Percentiles rank a stretch among this genome's conserved stretches.
These are phyloP conservation scores for Thunnus maccoyii DNA, from an alignment of 2,113 vertebrate species.

Conservation along the genomic window DNA sequence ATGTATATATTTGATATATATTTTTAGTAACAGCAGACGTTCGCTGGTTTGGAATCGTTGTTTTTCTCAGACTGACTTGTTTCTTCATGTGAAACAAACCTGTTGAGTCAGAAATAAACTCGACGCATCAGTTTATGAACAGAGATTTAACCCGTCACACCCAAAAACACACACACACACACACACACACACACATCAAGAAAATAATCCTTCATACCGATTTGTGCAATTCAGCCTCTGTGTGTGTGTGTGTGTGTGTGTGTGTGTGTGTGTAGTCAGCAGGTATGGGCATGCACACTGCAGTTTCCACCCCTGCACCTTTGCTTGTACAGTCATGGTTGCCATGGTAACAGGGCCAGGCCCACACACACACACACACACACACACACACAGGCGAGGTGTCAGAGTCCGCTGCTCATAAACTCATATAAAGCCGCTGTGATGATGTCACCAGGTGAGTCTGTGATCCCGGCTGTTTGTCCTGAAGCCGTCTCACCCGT, in stretches of 20 bases:
- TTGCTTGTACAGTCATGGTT: constrained; percentile 36
- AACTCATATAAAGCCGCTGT: constrained; percentile 19
- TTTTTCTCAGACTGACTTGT: too few species aligned
- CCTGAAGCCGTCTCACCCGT: constrained; percentile 21
- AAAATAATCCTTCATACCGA: not conserved
- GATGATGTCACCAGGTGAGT: constrained; percentile 58
- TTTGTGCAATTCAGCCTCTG: not conserved
- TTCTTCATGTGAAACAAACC: too few species aligned
- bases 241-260: too few species aligned
- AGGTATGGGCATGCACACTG: constrained; percentile 45
- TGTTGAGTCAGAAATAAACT: too few species aligned
- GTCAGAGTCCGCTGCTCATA: constrained; percentile 62
- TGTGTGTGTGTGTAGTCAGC: constrained; percentile 13
- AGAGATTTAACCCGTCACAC: too few species aligned
- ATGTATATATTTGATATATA: too few species aligned
- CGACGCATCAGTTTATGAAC: too few species aligned
- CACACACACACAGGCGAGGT: not conserved
- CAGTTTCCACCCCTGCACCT: constrained; percentile 13
- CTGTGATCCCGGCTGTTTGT: constrained; percentile 4
- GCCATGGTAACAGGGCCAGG: constrained; percentile 51
- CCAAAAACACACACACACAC: not conserved
- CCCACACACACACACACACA: not conserved
- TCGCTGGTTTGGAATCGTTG: too few species aligned
- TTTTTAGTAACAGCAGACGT: too few species aligned
- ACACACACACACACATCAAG: not conserved